Evolutionary conservation across 2,888 invertebrate species (phyloP), one percentile per base, ranked within the genome.

Genomic region (Leptopilina syphax): DNA sequence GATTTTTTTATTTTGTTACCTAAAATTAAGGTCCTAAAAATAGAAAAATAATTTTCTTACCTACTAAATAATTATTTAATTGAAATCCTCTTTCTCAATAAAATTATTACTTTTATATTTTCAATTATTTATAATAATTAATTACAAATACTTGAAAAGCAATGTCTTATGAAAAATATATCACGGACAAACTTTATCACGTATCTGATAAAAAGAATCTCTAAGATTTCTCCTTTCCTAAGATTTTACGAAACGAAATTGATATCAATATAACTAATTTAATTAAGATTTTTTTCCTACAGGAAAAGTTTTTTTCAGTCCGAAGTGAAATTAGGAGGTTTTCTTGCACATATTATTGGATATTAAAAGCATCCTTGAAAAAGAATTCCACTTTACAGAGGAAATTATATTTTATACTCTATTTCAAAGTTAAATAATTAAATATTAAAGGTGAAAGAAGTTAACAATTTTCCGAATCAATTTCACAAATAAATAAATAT

Each of bases 171-270:
- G 1, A 60, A 8, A 60, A 18, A 18, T 18, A 60, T 18, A 5
- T 57, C 57, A 57, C n/a, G 57, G 1, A 12, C 57, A 3, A 60
- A 60, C 18, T 60, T 60, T 57, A 57, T 34, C 34, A 18, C 18
- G n/a, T n/a, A 24, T 18, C 3, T 8, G n/a, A 18, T 18, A 63
- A 18, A 18, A 24, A 24, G 8, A 63, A 24, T 60, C 13, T 50
- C n/a, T 60, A 60, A 60, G n/a, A 18, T 12, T n/a, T 60, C n/a
- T n/a, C 60, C n/a, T 60, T 60, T 60, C 60, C 57, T n/a, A 60
- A 60, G 60, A 60, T 18, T 60, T 60, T 7, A 24, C 63, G 9
- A 9, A 63, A 24, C 63, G 9, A 9, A 63, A 18, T 24, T 60
- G 60, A 18, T 60, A 60, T 60, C 27, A 63, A 63, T 63, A 63